Base-by-base conservation (phyloP, 2,888 invertebrate genomes). In the Portevinia maculata region DNA sequence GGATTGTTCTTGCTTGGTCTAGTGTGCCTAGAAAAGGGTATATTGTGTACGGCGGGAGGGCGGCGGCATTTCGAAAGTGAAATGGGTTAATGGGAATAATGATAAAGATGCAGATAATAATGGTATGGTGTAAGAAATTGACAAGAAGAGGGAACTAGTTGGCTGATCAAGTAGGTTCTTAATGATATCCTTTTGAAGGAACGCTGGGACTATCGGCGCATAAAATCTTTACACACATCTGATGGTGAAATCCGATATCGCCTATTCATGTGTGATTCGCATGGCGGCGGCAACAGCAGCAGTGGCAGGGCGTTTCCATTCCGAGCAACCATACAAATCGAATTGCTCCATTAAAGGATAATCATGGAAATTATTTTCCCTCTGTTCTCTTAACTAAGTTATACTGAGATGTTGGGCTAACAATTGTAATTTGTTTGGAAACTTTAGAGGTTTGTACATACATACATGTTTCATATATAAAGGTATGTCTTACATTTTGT, bases 41-140 rank as follows among this genome's bases (percentile, higher is more conserved):
- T 6, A 65, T 70, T 70, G 41, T 79, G 48, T 67, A n/a, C 6
- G 11, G 32, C 39, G 76, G 60, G 53, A 69, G 71, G 78, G 78
- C 83, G 83, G 83, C 83, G 83, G 83, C 78, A 78, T 78, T 73
- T 78, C 67, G 83, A 83, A 83, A 83, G 83, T 83, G 78, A 83
- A 83, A 78, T 83, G 78, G 78, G 78, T 83, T 78, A 83, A 78
- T 83, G 83, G 78, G 67, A 83, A 83, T 60, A 48, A 65, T 71
- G 78, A 83, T 83, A 71, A 73, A 62, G 78, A 78, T 62, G 65
- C 41, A 62, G 78, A 83, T 83, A 83, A 83, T 83, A 83, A 83
- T 78, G 65, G 78, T 65, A 73, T 83, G 83, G 83, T 83, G 83
- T 83, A 83, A 83, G 78, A 83, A 83, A 83, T 83, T 83, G 83